A percentile compares a stretch with the other conserved stretches of the same genome.
Conservation (phyloP, 2,888 invertebrate species). For the Dioctria linearis region DNA sequence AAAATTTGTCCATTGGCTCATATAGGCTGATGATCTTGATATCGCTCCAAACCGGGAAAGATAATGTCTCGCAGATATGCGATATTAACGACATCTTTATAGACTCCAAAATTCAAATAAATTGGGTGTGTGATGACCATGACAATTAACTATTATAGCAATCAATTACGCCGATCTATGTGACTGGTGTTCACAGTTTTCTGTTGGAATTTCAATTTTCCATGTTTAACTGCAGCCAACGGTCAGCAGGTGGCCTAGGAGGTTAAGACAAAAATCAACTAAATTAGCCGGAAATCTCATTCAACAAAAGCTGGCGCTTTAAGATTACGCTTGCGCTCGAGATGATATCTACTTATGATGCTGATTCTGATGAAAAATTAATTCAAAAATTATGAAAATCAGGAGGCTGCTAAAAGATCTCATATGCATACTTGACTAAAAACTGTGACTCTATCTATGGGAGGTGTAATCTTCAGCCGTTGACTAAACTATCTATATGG, state of each 20-base stretch:
- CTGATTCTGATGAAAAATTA: slow-evolving; percentile 21
- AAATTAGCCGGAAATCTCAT: slow-evolving; percentile 33
- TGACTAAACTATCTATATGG: neutral
- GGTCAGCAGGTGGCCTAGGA: slow-evolving; percentile 34
- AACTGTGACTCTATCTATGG: neutral
- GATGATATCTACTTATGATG: neutral
- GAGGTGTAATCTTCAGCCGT: neutral
- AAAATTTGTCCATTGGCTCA: slow-evolving; percentile 15
- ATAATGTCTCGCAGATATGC: slow-evolving; percentile 25
- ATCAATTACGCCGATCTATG: slow-evolving; percentile 9
- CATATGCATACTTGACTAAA: slow-evolving; percentile 17
- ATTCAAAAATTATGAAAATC: slow-evolving; percentile 37
- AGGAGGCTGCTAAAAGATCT: slow-evolving; percentile 5
- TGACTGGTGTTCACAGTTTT: slow-evolving; percentile 23
- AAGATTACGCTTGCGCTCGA: slow-evolving; percentile 18
- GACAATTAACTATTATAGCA: slow-evolving; percentile 38
- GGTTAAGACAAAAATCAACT: slow-evolving; percentile 1
- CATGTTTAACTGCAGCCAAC: slow-evolving; percentile 7
- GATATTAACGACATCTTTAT: slow-evolving; percentile 29
- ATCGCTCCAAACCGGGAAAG: neutral
- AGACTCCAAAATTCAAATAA: slow-evolving; percentile 15
- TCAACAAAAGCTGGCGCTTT: slow-evolving; percentile 11
- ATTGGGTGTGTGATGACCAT: slow-evolving; percentile 42
- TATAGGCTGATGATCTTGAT: neutral
- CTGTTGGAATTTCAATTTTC: slow-evolving; percentile 26